Base-by-base conservation (phyloP, 2,888 invertebrate species). In the Germaria angustata region DNA sequence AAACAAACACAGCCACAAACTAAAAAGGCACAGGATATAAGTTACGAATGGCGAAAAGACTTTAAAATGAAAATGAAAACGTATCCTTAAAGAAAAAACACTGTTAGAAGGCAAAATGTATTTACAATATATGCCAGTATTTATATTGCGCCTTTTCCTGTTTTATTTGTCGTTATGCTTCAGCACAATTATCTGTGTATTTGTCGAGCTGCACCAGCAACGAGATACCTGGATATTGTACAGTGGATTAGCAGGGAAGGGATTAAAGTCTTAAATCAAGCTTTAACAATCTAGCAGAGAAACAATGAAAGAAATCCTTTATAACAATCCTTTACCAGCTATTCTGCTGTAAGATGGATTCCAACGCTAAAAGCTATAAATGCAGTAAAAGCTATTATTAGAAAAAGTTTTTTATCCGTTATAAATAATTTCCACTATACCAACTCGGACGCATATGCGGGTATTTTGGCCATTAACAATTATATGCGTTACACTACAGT, bases 21-120 rank as follows among this genome's bases (percentile, higher is more conserved):
- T 20, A n/a, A 11, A 9, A 11, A 7, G 8, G 6, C 9, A 5
- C 2, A 53, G 46, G 51, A 17, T 69, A 66, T 59, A 22, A 49
- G 59, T 11, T 39, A 9, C 7, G 32, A 41, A 41, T 28, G 51
- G 7, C 0, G 36, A 34, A 65, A 34, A 34, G 3, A 1, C 5
- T 28, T 41, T 75, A n/a, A 20, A 49, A 68, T 51, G 76, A 61
- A 77, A 77, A 61, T 77, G 59, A 61, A 77, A 76, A 81, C 69
- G 76, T 66, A 65, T 76, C 76, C 69, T 59, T 51, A 51, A 32
- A 66, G 72, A 51, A 8, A 17, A 0, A 32, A 65, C 59, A 63
- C 24, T 11, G 8, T 57, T 79, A 41, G 24, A 79, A 66, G 69
- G 41, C 66, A 55, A 77, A 72, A 57, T 49, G 55, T 46, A 71